phyloP scores from a whole-genome alignment of 2,113 vertebrate species.

The Tauraco erythrolophus region DNA sequence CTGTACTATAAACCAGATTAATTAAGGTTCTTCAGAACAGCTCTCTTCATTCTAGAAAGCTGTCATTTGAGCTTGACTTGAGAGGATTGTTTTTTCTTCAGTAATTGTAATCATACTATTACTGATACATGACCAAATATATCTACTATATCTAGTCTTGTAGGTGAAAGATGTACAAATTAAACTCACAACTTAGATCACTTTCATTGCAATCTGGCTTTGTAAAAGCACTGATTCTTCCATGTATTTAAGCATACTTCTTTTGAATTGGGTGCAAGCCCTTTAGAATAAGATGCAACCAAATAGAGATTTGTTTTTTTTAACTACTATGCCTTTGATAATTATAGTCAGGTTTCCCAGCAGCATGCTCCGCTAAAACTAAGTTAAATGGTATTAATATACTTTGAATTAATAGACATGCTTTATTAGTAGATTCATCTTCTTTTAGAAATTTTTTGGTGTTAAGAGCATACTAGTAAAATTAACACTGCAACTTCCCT shows the following conservation, averaged over 20 bases:
- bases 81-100: background rate
- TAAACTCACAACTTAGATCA: background rate
- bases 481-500: background rate
- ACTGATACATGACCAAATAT: background rate
- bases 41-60: background rate
- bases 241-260: background rate
- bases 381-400: background rate
- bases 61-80: background rate
- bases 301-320: background rate
- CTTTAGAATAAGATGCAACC: background rate
- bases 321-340: background rate
- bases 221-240: background rate
- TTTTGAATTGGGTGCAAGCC: background rate
- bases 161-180: background rate
- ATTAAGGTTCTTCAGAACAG: background rate
- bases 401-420: background rate
- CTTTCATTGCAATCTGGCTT: background rate
- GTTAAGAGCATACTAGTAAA: background rate
- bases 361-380: background rate
- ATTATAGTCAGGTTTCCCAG: background rate
- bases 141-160: background rate
- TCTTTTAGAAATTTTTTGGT: background rate
- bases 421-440: background rate
- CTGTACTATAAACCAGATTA: background rate
- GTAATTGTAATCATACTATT: background rate